Conservation (phyloP, 2,113 vertebrate genomes). For the Piaya cayana region DNA sequence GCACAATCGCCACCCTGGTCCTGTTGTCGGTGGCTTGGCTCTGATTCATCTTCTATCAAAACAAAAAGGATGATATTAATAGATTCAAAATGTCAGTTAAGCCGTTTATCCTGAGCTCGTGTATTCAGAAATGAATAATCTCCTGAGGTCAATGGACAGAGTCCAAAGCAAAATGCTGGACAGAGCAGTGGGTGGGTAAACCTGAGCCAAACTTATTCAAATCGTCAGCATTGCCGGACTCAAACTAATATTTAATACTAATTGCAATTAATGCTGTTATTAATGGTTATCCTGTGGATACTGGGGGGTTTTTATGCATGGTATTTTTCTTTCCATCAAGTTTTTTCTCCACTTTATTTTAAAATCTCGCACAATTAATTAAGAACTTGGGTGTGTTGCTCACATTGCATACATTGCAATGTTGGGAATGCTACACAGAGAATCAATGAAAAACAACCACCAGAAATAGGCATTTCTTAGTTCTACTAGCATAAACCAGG, state of each 20-base stretch:
- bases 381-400: background rate
- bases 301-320: background rate
- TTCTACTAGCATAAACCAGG: background rate
- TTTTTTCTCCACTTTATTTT: background rate
- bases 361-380: background rate
- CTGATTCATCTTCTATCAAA: background rate
- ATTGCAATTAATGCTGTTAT: background rate
- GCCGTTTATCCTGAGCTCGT: background rate
- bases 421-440: background rate
- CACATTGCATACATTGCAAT: background rate
- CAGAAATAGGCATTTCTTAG: background rate
- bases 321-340: background rate
- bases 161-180: background rate
- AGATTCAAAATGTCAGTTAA: background rate
- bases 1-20: no score
- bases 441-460: rapidly evolving
- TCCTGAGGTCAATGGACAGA: background rate
- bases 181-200: background rate
- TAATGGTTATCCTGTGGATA: background rate
- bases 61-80: background rate
- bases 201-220: background rate
- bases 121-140: background rate
- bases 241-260: background rate
- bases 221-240: background rate
- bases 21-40: background rate